phyloP scores from a whole-genome alignment of 2,888 invertebrate species.

The Drosophila crucigera region DNA sequence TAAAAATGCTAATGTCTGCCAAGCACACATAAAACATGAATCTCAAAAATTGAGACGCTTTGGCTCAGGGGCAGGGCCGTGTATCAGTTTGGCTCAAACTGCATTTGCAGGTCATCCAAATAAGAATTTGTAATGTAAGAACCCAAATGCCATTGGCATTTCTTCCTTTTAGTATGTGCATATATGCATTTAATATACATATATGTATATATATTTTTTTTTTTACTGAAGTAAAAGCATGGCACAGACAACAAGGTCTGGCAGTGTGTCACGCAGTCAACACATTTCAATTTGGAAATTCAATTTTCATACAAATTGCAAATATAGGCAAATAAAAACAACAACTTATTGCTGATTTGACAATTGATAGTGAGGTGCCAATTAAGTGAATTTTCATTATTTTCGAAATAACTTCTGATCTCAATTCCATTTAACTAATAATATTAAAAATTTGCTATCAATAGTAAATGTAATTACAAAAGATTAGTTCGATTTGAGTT shows the following conservation, averaged over 20 bases:
- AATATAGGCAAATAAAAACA: not conserved
- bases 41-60: constrained; percentile 7
- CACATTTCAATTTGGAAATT: constrained; percentile 12
- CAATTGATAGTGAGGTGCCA: not conserved
- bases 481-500: not conserved
- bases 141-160: constrained; percentile 39
- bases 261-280: constrained; percentile 19
- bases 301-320: not conserved
- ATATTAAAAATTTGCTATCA: not conserved
- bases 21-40: constrained; percentile 35
- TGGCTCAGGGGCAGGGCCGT: constrained; percentile 2
- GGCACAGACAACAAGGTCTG: constrained; percentile 43
- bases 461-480: not conserved
- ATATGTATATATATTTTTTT: not conserved
- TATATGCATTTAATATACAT: constrained; percentile 27
- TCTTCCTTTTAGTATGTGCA: constrained; percentile 32
- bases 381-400: not conserved
- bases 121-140: constrained; percentile 54
- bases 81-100: constrained; percentile 23
- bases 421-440: not conserved
- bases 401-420: not conserved
- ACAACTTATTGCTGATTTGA: not conserved
- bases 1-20: constrained; percentile 61
- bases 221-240: constrained; percentile 16
- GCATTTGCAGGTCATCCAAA: constrained; percentile 56